phyloP scores from a whole-genome alignment of 2,113 vertebrate genomes.

The Chionodraco myersi region DNA sequence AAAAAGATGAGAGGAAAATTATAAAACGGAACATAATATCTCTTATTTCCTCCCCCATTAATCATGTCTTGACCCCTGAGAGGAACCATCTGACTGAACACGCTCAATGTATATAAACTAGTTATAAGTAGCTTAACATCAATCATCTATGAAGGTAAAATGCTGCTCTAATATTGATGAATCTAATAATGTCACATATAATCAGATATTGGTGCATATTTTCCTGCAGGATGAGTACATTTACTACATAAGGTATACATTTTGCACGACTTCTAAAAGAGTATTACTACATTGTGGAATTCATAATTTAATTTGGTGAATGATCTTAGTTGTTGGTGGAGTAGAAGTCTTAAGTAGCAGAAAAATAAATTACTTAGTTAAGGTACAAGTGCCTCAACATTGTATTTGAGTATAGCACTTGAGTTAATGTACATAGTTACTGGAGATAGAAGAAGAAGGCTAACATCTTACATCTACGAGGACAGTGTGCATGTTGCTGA shows the following conservation, averaged over 20 bases:
- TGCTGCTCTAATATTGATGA: neutral
- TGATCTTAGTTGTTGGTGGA: neutral
- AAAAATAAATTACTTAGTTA: neutral
- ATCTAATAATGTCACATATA: too few species aligned
- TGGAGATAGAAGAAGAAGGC: too few species aligned
- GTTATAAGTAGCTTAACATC: neutral
- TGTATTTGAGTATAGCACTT: neutral
- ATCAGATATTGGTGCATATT: too few species aligned
- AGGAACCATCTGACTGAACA: neutral
- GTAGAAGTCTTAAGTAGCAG: neutral
- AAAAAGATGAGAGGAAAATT: neutral
- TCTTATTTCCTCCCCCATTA: neutral
- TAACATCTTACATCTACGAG: conserved; percentile 73
- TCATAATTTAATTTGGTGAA: neutral
- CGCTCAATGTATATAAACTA: neutral
- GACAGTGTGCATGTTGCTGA: conserved; percentile 29
- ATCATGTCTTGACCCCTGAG: too few species aligned
- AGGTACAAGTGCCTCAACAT: neutral
- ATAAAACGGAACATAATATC: too few species aligned
- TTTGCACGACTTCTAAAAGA: neutral
- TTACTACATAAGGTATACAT: too few species aligned
- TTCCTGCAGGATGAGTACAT: too few species aligned
- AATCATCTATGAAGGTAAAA: too few species aligned
- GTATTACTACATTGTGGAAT: neutral
- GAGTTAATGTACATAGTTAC: neutral